Percentiles rank a stretch among this genome's conserved stretches.
Conservation (phyloP, 2,113 vertebrate genomes). For the Syngnathus typhle region DNA sequence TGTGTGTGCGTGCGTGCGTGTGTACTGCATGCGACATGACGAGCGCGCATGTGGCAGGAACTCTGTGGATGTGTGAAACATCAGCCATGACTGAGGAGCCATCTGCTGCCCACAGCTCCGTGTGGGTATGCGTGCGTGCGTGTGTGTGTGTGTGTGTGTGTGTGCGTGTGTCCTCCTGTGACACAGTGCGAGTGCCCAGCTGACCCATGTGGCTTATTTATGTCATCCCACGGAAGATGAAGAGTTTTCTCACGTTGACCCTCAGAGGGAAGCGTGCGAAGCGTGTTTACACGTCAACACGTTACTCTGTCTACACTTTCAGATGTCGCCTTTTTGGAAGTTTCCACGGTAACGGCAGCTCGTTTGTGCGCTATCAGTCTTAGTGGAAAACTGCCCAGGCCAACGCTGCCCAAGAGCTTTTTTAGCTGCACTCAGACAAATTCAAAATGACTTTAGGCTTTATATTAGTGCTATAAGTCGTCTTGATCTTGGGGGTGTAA, state of each 20-base stretch:
- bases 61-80: slow-evolving; percentile 62
- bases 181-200: not conserved
- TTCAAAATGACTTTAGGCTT: not conserved
- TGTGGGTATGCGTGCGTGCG: not conserved
- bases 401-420: not conserved
- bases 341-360: not conserved
- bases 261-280: not conserved
- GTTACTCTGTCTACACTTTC: not conserved
- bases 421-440: not conserved
- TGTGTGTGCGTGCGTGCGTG: too few relatives aligned
- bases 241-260: not conserved
- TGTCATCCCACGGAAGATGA: not conserved
- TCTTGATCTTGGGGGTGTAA: not conserved
- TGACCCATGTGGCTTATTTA: slow-evolving; percentile 3
- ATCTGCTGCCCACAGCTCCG: slow-evolving; percentile 50
- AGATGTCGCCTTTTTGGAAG: not conserved
- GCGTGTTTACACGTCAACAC: not conserved
- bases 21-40: not conserved
- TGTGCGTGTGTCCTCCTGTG: not conserved
- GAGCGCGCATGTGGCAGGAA: slow-evolving; percentile 6
- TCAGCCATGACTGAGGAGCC: slow-evolving; percentile 65
- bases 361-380: not conserved
- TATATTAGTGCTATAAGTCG: not conserved
- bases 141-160: not conserved
- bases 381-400: not conserved